Evolutionary conservation across 1,140 invertebrate genomes (phyloP).

Genomic region (Pantala flavescens): DNA sequence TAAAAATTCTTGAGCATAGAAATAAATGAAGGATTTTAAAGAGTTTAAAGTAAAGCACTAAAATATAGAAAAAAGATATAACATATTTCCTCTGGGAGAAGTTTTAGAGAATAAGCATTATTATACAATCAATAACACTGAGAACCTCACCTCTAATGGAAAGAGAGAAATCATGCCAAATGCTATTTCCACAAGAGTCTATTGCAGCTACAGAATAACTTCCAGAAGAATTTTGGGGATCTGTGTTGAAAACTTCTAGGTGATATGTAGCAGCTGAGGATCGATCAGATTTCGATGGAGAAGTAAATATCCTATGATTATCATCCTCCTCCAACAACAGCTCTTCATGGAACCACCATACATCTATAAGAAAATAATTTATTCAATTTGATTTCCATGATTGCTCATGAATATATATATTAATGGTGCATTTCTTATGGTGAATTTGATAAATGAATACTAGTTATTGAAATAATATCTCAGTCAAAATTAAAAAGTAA

Average conservation of each 20-base stretch:
- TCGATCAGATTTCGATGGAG: not conserved
- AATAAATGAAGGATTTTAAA: no score
- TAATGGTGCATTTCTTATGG: no score
- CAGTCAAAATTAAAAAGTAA: no score
- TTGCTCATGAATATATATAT: no score
- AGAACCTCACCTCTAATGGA: constrained; percentile 10
- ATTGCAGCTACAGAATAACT: constrained; percentile 11
- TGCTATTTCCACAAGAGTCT: constrained; percentile 13
- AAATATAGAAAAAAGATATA: no score
- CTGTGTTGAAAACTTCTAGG: constrained; percentile 13
- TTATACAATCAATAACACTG: no score
- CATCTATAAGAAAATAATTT: constrained; percentile 11
- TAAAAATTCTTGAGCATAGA: no score
- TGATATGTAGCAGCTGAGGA: not conserved
- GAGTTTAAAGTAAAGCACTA: no score
- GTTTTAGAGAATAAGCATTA: no score
- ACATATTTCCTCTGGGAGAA: no score
- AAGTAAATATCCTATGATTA: constrained; percentile 11
- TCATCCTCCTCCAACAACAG: not conserved
- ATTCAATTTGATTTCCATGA: not conserved
- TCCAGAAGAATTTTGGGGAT: not conserved
- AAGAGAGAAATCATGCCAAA: constrained; percentile 18
- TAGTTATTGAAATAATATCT: no score
- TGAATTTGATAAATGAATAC: no score
- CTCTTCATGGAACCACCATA: constrained; percentile 20